Evolutionary conservation across 1,140 invertebrate species (phyloP).

Genomic region (Rhyacophila brunnea): DNA sequence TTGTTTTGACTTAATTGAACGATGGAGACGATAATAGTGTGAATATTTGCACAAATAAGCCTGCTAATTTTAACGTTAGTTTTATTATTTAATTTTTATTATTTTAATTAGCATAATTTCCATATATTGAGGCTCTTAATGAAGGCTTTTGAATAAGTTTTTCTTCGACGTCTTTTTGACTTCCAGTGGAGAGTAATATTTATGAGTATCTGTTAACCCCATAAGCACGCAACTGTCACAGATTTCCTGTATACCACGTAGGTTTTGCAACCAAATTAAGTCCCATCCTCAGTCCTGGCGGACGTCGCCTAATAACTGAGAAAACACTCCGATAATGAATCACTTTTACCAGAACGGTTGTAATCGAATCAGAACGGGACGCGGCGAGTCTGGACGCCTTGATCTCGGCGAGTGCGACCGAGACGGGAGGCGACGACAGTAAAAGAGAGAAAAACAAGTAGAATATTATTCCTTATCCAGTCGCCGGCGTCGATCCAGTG

Average conservation of each 20-base stretch:
- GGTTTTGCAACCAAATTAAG: slow-evolving; percentile 30
- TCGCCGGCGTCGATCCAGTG: slow-evolving; percentile 19
- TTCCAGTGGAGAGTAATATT: no score
- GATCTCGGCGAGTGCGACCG: not conserved
- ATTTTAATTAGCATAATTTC: no score
- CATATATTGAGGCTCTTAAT: no score
- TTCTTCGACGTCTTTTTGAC: no score
- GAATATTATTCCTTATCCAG: slow-evolving; percentile 33
- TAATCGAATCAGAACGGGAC: slow-evolving; percentile 33
- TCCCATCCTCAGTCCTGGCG: slow-evolving; percentile 10
- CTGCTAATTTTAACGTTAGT: no score
- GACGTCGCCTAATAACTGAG: slow-evolving; percentile 30
- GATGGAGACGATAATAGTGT: no score
- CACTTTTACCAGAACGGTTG: slow-evolving; percentile 25
- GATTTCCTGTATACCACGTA: not conserved
- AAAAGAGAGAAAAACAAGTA: slow-evolving; percentile 29
- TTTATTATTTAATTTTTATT: no score
- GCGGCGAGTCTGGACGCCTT: slow-evolving; percentile 2
- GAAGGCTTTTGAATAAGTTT: no score
- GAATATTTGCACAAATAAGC: no score
- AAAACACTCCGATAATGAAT: slow-evolving; percentile 36
- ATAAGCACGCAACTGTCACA: no score
- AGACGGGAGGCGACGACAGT: slow-evolving; percentile 2
- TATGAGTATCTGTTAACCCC: no score
- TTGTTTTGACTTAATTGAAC: no score